A percentile compares a stretch with the other conserved stretches of the same genome.
phyloP scores from a whole-genome alignment of 1,140 invertebrate genomes.

The Brachionus koreanus region DNA sequence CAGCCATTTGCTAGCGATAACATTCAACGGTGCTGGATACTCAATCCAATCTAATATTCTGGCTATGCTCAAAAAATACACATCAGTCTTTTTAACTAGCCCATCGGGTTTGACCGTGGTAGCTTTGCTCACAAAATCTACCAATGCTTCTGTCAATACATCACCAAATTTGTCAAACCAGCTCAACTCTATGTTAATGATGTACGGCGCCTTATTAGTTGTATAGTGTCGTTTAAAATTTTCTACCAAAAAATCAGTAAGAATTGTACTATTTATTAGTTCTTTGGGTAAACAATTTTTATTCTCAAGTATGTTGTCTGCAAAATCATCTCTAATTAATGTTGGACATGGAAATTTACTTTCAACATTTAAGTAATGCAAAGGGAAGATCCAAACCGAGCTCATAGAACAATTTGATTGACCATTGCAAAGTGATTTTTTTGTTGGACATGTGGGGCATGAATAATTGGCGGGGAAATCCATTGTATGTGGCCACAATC shows the following conservation, averaged over 20 bases:
- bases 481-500: conserved; percentile 36
- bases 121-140: conserved; percentile 14
- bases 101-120: background rate
- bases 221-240: conserved; percentile 15
- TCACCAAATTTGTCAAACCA: conserved; percentile 27
- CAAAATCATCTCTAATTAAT: background rate
- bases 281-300: background rate
- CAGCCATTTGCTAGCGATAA: conserved; percentile 9
- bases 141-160: background rate
- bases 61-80: conserved; percentile 21
- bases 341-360: conserved; percentile 15
- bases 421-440: background rate
- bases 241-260: background rate
- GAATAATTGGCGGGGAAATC: conserved; percentile 20
- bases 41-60: conserved; percentile 38
- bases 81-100: background rate
- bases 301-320: background rate
- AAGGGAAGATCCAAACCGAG: conserved; percentile 8
- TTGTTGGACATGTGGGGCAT: conserved; percentile 25
- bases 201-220: conserved; percentile 32
- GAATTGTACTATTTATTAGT: background rate
- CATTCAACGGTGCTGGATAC: conserved; percentile 12
- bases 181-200: conserved; percentile 11
- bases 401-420: conserved; percentile 30
- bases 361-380: conserved; percentile 38